Evolutionary conservation across 2,888 invertebrate species (phyloP).

Genomic region (Cosmopolites sordidus): DNA sequence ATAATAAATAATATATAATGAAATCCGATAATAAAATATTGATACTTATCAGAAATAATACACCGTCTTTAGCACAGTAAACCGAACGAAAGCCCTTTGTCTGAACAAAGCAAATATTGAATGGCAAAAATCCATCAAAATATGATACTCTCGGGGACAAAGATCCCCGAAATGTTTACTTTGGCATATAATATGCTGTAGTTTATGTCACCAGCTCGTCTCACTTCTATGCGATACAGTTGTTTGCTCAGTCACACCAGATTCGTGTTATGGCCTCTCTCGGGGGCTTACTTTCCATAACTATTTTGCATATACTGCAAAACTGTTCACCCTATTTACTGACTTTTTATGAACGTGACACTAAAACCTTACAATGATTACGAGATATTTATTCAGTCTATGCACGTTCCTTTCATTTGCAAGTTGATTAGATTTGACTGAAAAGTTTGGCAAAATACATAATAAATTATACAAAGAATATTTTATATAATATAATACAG

Average conservation of each 20-base stretch:
- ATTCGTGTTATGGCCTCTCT: conserved; percentile 7
- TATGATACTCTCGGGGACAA: neutral
- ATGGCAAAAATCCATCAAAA: conserved; percentile 10
- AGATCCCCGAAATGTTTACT: conserved; percentile 7
- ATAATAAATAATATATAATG: too few species aligned
- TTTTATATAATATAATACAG: too few species aligned
- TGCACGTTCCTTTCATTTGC: too few species aligned
- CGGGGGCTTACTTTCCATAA: conserved; percentile 2
- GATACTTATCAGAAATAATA: too few species aligned
- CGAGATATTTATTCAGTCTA: too few species aligned
- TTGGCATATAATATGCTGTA: conserved; percentile 11
- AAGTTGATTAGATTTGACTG: too few species aligned
- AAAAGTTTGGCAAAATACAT: too few species aligned
- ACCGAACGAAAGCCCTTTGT: neutral
- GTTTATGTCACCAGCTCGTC: conserved; percentile 10
- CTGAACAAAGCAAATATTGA: neutral
- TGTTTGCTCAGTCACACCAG: conserved; percentile 12
- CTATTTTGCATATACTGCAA: conserved; percentile 10
- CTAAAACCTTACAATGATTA: too few species aligned
- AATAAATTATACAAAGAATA: too few species aligned
- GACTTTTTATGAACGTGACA: too few species aligned
- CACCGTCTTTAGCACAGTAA: neutral
- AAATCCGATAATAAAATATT: too few species aligned
- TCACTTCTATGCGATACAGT: conserved; percentile 9
- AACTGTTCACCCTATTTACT: neutral